These are phyloP conservation scores for Montipora efflorescens DNA, from an alignment of 64 coral and sea anemone genomes.

Conservation along the genomic window DNA sequence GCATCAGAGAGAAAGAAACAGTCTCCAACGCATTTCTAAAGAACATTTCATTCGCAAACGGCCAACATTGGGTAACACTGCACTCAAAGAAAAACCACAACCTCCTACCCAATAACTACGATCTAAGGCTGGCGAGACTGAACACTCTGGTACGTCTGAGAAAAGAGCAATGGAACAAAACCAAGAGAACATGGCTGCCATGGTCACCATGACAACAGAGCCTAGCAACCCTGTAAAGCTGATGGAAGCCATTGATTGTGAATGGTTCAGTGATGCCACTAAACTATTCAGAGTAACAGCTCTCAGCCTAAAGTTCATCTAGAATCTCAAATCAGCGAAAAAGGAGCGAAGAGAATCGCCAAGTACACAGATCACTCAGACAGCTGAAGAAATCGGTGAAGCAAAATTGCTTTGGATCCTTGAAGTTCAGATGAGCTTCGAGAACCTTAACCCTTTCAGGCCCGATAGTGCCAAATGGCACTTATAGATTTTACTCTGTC, in stretches of 20 bases:
- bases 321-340: constrained; percentile 18
- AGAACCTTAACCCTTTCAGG: too few relatives aligned
- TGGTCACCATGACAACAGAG: background rate
- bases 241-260: constrained; percentile 67
- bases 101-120: background rate
- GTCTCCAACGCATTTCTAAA: constrained; percentile 37
- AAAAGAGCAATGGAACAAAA: background rate
- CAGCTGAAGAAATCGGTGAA: constrained; percentile 45
- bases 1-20: constrained; percentile 63
- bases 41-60: constrained; percentile 29
- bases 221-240: constrained; percentile 33
- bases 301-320: constrained; percentile 62
- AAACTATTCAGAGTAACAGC: constrained; percentile 76
- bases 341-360: background rate
- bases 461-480: too few relatives aligned
- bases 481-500: too few relatives aligned
- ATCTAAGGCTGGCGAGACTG: background rate
- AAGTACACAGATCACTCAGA: constrained; percentile 17
- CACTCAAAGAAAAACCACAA: constrained; percentile 55
- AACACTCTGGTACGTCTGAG: too few relatives aligned
- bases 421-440: constrained; percentile 62
- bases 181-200: background rate
- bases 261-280: constrained; percentile 48
- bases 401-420: constrained; percentile 54
- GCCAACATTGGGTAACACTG: constrained; percentile 42